Conservation (phyloP, 2,888 invertebrate genomes). For the Drosophila robusta region DNA sequence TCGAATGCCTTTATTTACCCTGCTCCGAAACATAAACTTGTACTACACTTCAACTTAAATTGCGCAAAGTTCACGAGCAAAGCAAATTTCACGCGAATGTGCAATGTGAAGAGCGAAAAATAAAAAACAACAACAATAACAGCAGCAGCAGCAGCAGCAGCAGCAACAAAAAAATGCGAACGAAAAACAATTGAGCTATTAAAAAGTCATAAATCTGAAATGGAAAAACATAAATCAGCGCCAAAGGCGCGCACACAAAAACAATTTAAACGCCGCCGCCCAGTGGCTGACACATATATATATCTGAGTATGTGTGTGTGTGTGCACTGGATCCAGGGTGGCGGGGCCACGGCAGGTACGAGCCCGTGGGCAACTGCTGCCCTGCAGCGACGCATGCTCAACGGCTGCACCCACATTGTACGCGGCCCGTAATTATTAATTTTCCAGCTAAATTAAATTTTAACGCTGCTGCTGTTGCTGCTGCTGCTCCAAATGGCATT, state of each 20-base stretch:
- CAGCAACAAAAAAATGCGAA: constrained; percentile 52
- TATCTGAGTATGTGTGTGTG: not conserved
- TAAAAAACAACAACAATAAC: constrained; percentile 10
- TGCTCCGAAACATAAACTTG: constrained; percentile 47
- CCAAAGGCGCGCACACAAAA: constrained; percentile 67
- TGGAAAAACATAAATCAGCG: constrained; percentile 76
- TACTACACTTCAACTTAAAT: constrained; percentile 52
- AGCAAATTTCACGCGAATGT: constrained; percentile 76
- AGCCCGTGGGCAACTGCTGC: constrained; percentile 28
- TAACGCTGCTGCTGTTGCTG: constrained; percentile 54
- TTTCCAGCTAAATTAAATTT: constrained; percentile 79
- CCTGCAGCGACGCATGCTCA: constrained; percentile 54
- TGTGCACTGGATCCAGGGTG: not conserved
- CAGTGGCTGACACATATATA: constrained; percentile 52
- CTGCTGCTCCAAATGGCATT: constrained; percentile 30
- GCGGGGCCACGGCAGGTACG: not conserved
- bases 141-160: constrained; percentile 6
- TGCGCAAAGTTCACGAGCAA: constrained; percentile 73
- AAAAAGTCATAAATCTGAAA: constrained; percentile 79
- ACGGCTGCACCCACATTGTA: constrained; percentile 75
- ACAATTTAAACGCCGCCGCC: constrained; percentile 62
- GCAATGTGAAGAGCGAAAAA: constrained; percentile 59
- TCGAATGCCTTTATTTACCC: constrained; percentile 47
- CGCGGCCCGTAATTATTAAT: constrained; percentile 74
- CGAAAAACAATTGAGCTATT: constrained; percentile 75